Percentiles rank a stretch among this genome's conserved stretches.
Evolutionary conservation across 2,888 invertebrate species (phyloP).

Genomic region (Thalpophila matura): DNA sequence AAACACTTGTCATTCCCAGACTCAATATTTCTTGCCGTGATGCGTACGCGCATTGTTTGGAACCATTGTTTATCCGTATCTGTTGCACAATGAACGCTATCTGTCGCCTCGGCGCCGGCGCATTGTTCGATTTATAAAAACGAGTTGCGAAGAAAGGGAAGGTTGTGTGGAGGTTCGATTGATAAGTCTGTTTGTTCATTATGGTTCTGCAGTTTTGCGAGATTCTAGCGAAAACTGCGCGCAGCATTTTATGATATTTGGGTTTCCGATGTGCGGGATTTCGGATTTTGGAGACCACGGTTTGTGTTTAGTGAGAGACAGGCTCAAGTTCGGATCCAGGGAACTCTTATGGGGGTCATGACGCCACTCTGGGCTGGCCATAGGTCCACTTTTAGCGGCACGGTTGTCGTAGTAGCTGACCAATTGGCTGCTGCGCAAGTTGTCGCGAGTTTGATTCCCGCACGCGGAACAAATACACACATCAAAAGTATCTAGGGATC

Average conservation of each 20-base stretch:
- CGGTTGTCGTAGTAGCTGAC: too few relatives aligned
- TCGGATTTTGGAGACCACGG: too few relatives aligned
- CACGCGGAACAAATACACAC: too few relatives aligned
- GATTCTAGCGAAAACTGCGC: not conserved
- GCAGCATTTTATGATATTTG: not conserved
- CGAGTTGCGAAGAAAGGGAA: slow-evolving; percentile 44
- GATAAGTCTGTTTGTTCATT: slow-evolving; percentile 14
- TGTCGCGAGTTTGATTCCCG: too few relatives aligned
- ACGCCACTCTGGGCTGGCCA: too few relatives aligned
- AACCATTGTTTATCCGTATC: slow-evolving; percentile 70
- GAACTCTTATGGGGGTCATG: too few relatives aligned
- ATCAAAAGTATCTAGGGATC: too few relatives aligned
- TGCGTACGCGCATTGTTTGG: slow-evolving; percentile 55
- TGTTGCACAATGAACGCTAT: slow-evolving; percentile 69
- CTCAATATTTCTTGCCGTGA: slow-evolving; percentile 48
- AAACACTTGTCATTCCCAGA: slow-evolving; percentile 54
- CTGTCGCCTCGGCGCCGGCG: slow-evolving; percentile 51
- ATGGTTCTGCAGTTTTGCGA: not conserved
- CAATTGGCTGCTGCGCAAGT: too few relatives aligned
- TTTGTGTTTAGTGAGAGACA: too few relatives aligned
- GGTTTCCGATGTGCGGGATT: not conserved
- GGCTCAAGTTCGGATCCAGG: not conserved
- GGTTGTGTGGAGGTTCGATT: slow-evolving; percentile 20
- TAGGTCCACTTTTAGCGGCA: too few relatives aligned
- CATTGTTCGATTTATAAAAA: slow-evolving; percentile 66